These are phyloP conservation scores for Scopus umbretta DNA, from an alignment of 2,113 vertebrate species.

Conservation along the genomic window DNA sequence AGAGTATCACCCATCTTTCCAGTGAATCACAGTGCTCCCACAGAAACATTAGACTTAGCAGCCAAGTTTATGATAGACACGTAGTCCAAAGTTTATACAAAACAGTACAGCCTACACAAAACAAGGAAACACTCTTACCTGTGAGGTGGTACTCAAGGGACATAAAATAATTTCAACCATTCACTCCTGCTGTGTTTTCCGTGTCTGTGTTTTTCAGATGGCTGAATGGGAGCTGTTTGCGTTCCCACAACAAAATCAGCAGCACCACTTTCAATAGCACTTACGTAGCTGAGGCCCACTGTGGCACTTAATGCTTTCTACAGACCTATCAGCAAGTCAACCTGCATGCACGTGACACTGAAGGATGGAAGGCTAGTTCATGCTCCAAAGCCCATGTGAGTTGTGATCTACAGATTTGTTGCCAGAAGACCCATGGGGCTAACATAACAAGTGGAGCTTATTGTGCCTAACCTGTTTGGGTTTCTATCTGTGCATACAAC, in stretches of 20 bases:
- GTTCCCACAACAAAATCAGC: neutral
- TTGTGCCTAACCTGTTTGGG: neutral
- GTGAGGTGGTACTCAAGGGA: neutral
- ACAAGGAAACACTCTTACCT: neutral
- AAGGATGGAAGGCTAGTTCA: neutral
- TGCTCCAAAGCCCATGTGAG: neutral
- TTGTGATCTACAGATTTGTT: neutral
- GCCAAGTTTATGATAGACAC: neutral
- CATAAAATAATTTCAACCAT: neutral
- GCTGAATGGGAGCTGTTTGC: neutral
- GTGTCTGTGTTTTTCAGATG: neutral
- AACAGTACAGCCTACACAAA: neutral
- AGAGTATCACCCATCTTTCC: neutral
- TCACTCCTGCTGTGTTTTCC: neutral
- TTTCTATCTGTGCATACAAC: neutral
- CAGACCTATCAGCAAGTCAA: neutral
- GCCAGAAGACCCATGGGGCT: neutral
- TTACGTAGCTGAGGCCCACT: too few relatives aligned
- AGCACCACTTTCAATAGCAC: neutral
- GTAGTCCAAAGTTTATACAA: neutral
- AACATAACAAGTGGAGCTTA: neutral
- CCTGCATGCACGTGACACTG: neutral
- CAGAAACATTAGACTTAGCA: neutral
- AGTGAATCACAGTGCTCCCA: neutral
- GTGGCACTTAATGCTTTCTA: neutral